Percentiles rank a stretch among this genome's conserved stretches.
Evolutionary conservation across 1,140 invertebrate genomes (phyloP).

Genomic region (Phenacoccus solenopsis): DNA sequence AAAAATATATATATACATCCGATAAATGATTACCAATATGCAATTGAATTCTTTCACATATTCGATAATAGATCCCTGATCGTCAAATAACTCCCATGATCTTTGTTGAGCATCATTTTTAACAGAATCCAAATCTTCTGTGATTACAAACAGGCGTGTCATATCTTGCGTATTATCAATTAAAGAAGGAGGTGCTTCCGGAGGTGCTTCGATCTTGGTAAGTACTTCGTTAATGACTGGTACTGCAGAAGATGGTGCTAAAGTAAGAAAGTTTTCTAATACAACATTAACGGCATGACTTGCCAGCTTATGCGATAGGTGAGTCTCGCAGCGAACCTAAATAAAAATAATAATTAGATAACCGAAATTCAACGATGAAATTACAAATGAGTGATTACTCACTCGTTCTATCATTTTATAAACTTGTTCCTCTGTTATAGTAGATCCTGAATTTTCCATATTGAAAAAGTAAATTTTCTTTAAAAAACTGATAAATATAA

Average conservation of each 20-base stretch:
- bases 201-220: slow-evolving; percentile 18
- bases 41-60: slow-evolving; percentile 71
- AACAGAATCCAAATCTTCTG: slow-evolving; percentile 66
- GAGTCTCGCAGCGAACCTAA: slow-evolving; percentile 61
- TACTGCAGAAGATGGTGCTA: slow-evolving; percentile 19
- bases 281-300: slow-evolving; percentile 70
- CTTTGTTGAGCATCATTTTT: slow-evolving; percentile 88
- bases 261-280: slow-evolving; percentile 35
- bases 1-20: too few relatives aligned
- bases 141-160: slow-evolving; percentile 60
- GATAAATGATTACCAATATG: slow-evolving; percentile 54
- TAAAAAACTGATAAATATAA: too few relatives aligned
- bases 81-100: slow-evolving; percentile 85
- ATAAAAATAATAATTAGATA: slow-evolving; percentile 26
- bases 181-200: slow-evolving; percentile 15
- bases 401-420: slow-evolving; percentile 2
- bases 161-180: slow-evolving; percentile 61
- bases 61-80: slow-evolving; percentile 70
- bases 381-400: background rate
- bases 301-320: slow-evolving; percentile 74
- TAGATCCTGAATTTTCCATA: background rate
- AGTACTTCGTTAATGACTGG: slow-evolving; percentile 20
- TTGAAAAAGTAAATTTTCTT: background rate
- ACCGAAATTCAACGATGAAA: background rate
- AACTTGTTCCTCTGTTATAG: background rate